These are phyloP conservation scores for Palythoa caribaeorum DNA, from an alignment of 92 coral and sea anemone genomes.

Conservation along the genomic window DNA sequence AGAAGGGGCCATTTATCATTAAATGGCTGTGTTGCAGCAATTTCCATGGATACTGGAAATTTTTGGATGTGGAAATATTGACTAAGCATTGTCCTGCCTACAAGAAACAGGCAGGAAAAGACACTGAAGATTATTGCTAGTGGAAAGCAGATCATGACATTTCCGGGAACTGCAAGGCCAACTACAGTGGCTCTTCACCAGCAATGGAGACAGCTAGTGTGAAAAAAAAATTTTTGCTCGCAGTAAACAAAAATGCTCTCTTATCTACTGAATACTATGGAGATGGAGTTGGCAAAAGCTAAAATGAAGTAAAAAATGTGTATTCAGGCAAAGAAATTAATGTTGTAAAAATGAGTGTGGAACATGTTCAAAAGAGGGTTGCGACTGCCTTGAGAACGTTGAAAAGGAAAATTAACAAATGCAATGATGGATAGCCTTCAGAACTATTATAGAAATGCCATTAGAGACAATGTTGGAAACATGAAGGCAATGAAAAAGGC, in stretches of 20 bases:
- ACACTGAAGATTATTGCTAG: background rate
- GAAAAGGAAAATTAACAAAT: conserved; percentile 56
- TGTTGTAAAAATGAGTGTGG: conserved; percentile 49
- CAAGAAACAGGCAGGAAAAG: conserved; percentile 1
- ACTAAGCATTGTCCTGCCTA: conserved; percentile 10
- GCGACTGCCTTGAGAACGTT: conserved; percentile 59
- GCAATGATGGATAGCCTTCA: conserved; percentile 51
- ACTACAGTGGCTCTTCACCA: conserved; percentile 38
- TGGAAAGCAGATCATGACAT: conserved; percentile 29
- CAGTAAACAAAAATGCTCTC: background rate
- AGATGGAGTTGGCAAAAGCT: conserved; percentile 56
- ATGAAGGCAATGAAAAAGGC: conserved; percentile 46
- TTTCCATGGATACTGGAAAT: conserved; percentile 47
- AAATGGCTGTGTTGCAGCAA: conserved; percentile 13
- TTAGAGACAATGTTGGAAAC: conserved; percentile 50
- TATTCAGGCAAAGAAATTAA: conserved; percentile 18
- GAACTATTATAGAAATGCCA: conserved; percentile 36
- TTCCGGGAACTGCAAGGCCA: conserved; percentile 26
- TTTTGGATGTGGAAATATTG: conserved; percentile 41
- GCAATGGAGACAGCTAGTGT: conserved; percentile 44
- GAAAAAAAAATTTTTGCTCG: conserved; percentile 1
- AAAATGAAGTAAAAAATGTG: conserved; percentile 25
- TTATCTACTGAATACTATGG: conserved; percentile 5
- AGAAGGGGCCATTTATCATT: conserved; percentile 2
- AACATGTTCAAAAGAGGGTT: conserved; percentile 62